Evolutionary conservation across 2,888 invertebrate species (phyloP).

Genomic region (Chironomus tentans): DNA sequence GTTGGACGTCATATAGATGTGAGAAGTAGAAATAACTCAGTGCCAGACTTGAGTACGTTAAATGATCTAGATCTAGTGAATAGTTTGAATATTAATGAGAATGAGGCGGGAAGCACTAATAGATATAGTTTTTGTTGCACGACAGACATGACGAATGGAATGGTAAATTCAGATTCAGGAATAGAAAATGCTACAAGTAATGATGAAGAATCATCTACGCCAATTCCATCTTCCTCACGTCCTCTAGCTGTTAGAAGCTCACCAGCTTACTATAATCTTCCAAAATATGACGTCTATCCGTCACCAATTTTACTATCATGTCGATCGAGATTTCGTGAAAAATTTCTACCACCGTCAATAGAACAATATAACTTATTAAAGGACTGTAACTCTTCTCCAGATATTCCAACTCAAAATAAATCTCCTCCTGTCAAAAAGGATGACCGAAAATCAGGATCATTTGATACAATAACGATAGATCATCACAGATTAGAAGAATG

Average conservation of each 20-base stretch:
- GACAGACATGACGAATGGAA: conserved; percentile 29
- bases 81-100: neutral
- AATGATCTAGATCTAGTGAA: neutral
- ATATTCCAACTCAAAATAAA: conserved; percentile 36
- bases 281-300: conserved; percentile 15
- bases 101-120: conserved; percentile 29
- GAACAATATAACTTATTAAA: conserved; percentile 1
- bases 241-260: neutral
- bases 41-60: conserved; percentile 25
- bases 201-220: neutral
- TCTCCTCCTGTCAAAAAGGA: neutral
- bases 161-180: neutral
- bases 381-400: conserved; percentile 41
- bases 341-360: conserved; percentile 39
- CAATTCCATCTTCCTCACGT: neutral
- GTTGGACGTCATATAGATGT: neutral
- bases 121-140: conserved; percentile 41
- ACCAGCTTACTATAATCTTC: conserved; percentile 4
- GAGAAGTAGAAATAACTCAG: conserved; percentile 25
- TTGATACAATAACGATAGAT: conserved; percentile 17
- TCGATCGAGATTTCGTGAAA: conserved; percentile 39
- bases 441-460: conserved; percentile 22
- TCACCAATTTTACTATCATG: conserved; percentile 32
- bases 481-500: neutral
- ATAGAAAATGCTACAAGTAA: conserved; percentile 11